phyloP scores from a whole-genome alignment of 2,797 vertebrate genomes.

The Lophura swinhoii region DNA sequence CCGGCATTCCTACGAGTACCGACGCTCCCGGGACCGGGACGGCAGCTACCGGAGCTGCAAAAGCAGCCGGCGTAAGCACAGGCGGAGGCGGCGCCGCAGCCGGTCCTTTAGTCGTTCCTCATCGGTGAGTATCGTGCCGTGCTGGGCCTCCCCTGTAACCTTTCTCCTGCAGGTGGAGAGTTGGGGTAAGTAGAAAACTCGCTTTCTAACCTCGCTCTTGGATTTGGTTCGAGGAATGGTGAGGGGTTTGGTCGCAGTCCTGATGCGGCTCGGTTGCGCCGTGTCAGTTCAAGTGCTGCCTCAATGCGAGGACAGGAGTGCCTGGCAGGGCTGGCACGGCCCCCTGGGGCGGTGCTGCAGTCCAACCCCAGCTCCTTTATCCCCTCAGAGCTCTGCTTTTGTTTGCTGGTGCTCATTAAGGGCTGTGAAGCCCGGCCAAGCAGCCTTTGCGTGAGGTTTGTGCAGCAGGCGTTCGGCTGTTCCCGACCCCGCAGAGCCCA shows the following conservation, averaged over 20 bases:
- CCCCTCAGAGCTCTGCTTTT: not conserved
- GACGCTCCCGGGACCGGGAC: conserved; percentile 82
- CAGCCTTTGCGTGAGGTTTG: not conserved
- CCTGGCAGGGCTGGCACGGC: not conserved
- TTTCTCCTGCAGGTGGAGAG: conserved; percentile 59
- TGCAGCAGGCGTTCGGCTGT: not conserved
- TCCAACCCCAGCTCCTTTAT: not conserved
- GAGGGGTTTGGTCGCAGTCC: not conserved
- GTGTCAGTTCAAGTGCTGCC: not conserved
- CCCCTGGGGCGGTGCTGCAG: not conserved
- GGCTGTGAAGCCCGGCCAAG: not conserved
- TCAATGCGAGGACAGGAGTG: not conserved
- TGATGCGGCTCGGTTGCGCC: not conserved
- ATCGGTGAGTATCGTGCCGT: conserved; percentile 93
- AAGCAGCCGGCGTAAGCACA: conserved; percentile 97
- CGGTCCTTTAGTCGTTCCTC: conserved; percentile 98
- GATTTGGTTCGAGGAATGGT: conserved; percentile 7
- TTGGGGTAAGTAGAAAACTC: conserved; percentile 62
- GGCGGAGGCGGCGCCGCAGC: conserved; percentile 95
- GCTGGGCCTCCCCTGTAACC: conserved; percentile 71
- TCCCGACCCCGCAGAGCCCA: not conserved
- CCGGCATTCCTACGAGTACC: conserved; percentile 88
- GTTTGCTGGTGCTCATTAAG: fast-evolving
- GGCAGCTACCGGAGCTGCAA: conserved; percentile 88
- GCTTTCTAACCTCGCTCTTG: conserved; percentile 23